Evolutionary conservation across 2,888 invertebrate genomes (phyloP).

Genomic region (Phyto melanocephala): DNA sequence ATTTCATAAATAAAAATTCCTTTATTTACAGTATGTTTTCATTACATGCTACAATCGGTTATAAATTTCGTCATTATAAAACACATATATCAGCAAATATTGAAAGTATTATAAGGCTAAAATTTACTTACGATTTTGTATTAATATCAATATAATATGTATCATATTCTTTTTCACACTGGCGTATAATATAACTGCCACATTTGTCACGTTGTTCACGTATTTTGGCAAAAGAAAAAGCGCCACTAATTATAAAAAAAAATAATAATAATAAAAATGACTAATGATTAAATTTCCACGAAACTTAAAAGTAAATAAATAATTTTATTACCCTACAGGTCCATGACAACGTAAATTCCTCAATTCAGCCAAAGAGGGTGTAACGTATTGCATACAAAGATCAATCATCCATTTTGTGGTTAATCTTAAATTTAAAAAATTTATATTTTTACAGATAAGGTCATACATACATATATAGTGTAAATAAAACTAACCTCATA

Average conservation of each 20-base stretch:
- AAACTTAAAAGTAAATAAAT: not conserved
- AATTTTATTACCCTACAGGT: conserved; percentile 86
- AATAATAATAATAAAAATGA: not conserved
- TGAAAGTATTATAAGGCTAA: too few relatives aligned
- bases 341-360: conserved; percentile 91
- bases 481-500: conserved; percentile 81
- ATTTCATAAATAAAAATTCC: too few relatives aligned
- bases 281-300: not conserved
- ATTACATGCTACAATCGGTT: too few relatives aligned
- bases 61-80: too few relatives aligned
- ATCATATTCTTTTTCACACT: conserved; percentile 89
- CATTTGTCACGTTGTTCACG: conserved; percentile 88
- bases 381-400: conserved; percentile 89
- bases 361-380: conserved; percentile 87
- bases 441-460: not conserved
- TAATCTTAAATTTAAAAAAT: conserved; percentile 79
- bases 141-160: conserved; percentile 91
- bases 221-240: conserved; percentile 91
- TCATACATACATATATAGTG: not conserved
- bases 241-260: conserved; percentile 82
- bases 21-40: too few relatives aligned
- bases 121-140: conserved; percentile 82
- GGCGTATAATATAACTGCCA: conserved; percentile 90
- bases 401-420: conserved; percentile 95
- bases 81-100: too few relatives aligned